phyloP scores from a whole-genome alignment of 2,888 invertebrate genomes.

The Orthonevra nobilis region DNA sequence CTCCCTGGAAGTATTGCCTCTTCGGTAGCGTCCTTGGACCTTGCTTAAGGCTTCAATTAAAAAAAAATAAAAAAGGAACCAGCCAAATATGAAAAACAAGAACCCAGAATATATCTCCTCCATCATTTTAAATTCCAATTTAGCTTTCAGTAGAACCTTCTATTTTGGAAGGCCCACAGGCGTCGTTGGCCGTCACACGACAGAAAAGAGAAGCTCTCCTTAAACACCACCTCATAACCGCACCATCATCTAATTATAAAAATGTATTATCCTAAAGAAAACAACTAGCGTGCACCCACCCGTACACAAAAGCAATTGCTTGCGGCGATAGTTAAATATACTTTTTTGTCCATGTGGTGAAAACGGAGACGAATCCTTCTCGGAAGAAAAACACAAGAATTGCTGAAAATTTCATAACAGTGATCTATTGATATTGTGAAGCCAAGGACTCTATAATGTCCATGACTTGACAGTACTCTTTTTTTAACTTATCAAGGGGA shows the following conservation, averaged over 20 bases:
- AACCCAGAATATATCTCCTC: slow-evolving; percentile 6
- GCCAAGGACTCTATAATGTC: slow-evolving; percentile 62
- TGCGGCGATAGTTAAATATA: slow-evolving; percentile 43
- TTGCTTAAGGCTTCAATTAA: slow-evolving; percentile 59
- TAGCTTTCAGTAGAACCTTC: slow-evolving; percentile 1
- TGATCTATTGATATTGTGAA: slow-evolving; percentile 65
- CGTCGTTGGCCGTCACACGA: slow-evolving; percentile 26
- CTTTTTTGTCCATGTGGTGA: slow-evolving; percentile 4
- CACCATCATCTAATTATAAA: slow-evolving; percentile 64
- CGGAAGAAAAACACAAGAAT: slow-evolving; percentile 52
- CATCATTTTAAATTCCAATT: slow-evolving; percentile 11
- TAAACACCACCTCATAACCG: slow-evolving; percentile 29
- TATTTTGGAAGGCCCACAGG: slow-evolving; percentile 37
- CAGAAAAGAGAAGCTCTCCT: slow-evolving; percentile 6
- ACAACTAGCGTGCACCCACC: slow-evolving; percentile 19
- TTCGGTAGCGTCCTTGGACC: slow-evolving; percentile 51
- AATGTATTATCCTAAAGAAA: slow-evolving; percentile 21
- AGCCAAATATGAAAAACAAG: slow-evolving; percentile 19
- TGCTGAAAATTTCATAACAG: slow-evolving; percentile 69
- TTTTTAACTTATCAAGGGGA: background rate
- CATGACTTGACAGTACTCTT: slow-evolving; percentile 55
- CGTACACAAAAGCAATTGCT: slow-evolving; percentile 37
- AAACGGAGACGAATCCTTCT: slow-evolving; percentile 4
- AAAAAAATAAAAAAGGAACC: slow-evolving; percentile 24
- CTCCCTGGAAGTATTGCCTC: slow-evolving; percentile 33